phyloP scores from a whole-genome alignment of 2,113 vertebrate species.

The Camelus bactrianus region DNA sequence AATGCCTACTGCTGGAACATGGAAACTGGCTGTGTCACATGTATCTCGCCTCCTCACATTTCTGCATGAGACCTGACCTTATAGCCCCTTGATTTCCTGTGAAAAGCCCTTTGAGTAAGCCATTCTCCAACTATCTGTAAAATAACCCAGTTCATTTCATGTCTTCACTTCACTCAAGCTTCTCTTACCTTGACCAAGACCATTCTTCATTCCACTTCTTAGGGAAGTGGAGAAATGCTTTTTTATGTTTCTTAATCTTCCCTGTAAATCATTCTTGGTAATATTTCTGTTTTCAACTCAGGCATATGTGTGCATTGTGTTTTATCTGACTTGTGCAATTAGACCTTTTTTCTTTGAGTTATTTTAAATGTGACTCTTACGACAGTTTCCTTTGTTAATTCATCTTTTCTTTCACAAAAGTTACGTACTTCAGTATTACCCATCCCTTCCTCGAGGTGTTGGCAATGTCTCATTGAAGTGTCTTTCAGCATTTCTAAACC shows the following conservation, averaged over 20 bases:
- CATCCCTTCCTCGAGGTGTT: background rate
- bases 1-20: background rate
- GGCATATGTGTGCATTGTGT: background rate
- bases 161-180: background rate
- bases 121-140: slow-evolving; percentile 1
- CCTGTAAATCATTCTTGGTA: slow-evolving; percentile 43
- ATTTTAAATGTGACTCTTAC: background rate
- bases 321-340: slow-evolving; percentile 19
- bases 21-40: background rate
- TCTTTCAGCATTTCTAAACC: slow-evolving; percentile 36
- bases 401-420: slow-evolving; percentile 1
- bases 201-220: slow-evolving; percentile 16
- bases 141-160: background rate
- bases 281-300: background rate
- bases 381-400: slow-evolving; percentile 23
- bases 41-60: background rate
- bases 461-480: background rate
- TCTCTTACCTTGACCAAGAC: slow-evolving; percentile 37
- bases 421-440: background rate
- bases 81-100: background rate
- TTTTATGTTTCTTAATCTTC: slow-evolving; percentile 11
- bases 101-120: background rate
- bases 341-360: background rate
- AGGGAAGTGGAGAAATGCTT: slow-evolving; percentile 19
- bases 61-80: background rate